Evolutionary conservation across 2,888 invertebrate genomes (phyloP).

Genomic region (Eilema griseolum): DNA sequence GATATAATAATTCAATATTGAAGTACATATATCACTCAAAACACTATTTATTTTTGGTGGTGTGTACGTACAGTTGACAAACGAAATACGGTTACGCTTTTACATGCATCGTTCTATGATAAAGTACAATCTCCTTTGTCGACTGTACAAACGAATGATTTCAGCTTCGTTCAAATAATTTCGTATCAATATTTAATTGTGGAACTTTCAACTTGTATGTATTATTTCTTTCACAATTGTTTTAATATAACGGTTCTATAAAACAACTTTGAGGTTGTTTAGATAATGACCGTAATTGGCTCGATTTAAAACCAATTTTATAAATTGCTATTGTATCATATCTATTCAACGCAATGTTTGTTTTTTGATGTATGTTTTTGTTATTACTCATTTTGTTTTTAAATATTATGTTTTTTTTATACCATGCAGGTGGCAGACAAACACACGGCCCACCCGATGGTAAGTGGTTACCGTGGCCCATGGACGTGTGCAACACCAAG

Average conservation of each 20-base stretch:
- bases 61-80: too few species aligned
- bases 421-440: too few species aligned
- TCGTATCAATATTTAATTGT: background rate
- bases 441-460: too few species aligned
- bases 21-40: too few species aligned
- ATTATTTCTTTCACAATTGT: background rate
- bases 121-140: too few species aligned
- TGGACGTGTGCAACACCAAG: too few species aligned
- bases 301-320: background rate
- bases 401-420: background rate
- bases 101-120: too few species aligned
- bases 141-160: background rate
- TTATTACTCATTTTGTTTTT: background rate
- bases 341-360: background rate
- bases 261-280: conserved; percentile 3
- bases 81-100: too few species aligned
- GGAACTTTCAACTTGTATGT: background rate
- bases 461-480: too few species aligned
- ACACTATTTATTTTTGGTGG: too few species aligned
- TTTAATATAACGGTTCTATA: conserved; percentile 1
- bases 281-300: background rate
- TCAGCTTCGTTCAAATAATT: background rate
- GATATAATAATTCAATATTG: too few species aligned
- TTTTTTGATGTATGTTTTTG: background rate
- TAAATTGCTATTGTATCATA: background rate